phyloP scores from a whole-genome alignment of 1,140 invertebrate species.

The Drosophila santomea region DNA sequence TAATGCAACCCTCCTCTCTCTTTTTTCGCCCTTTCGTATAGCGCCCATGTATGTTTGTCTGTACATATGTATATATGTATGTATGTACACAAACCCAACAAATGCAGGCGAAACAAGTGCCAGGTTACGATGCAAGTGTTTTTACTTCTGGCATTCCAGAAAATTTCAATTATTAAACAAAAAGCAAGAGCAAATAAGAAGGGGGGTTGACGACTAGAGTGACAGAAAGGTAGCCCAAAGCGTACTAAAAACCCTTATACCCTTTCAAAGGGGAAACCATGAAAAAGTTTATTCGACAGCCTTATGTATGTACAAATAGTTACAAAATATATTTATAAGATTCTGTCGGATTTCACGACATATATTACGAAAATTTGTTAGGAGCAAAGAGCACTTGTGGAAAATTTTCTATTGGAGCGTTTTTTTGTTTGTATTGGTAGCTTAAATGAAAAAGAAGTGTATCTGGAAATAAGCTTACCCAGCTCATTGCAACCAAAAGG shows the following conservation, averaged over 20 bases:
- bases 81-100: conserved; percentile 26
- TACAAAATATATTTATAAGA: no score
- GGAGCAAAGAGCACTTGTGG: no score
- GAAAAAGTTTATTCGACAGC: neutral
- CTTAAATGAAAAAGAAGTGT: neutral
- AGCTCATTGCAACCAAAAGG: neutral
- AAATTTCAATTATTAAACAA: conserved; percentile 41
- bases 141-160: conserved; percentile 20
- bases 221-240: neutral
- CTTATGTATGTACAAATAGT: no score
- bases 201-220: neutral
- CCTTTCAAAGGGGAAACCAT: neutral
- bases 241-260: conserved; percentile 10
- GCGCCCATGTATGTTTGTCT: neutral
- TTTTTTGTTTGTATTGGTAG: no score
- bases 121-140: conserved; percentile 42
- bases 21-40: neutral
- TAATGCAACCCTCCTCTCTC: conserved; percentile 41
- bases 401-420: no score
- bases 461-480: neutral
- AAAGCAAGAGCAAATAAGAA: conserved; percentile 6
- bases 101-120: conserved; percentile 36
- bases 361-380: no score
- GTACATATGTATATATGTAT: neutral
- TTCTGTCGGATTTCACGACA: no score